These are phyloP conservation scores for Riptortus pedestris DNA, from an alignment of 1,140 invertebrate species.

Conservation along the genomic window DNA sequence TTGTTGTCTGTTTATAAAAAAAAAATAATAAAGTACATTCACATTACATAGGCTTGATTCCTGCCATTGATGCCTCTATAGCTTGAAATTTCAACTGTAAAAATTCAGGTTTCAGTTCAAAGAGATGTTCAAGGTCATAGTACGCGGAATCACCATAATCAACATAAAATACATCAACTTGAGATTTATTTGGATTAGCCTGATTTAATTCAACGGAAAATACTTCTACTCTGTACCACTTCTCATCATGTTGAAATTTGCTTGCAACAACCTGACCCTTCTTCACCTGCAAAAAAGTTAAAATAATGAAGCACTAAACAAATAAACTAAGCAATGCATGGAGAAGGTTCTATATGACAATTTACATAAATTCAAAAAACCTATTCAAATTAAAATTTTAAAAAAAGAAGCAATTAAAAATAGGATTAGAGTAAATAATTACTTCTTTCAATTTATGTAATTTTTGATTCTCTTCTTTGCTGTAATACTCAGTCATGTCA, in stretches of 20 bases:
- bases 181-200: conserved; percentile 42
- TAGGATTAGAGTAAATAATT: too few species aligned
- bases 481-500: conserved; percentile 69
- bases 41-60: conserved; percentile 50
- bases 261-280: conserved; percentile 67
- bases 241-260: conserved; percentile 58
- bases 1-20: too few species aligned
- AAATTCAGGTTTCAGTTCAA: conserved; percentile 60
- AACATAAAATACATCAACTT: conserved; percentile 57
- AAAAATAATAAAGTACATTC: too few species aligned
- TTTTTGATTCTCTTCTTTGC: conserved; percentile 47
- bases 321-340: too few species aligned
- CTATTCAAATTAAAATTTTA: too few species aligned
- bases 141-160: conserved; percentile 70
- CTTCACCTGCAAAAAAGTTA: conserved; percentile 3
- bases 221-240: conserved; percentile 58
- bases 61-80: conserved; percentile 65
- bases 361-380: too few species aligned
- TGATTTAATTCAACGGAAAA: conserved; percentile 35
- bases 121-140: conserved; percentile 47
- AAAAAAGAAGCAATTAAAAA: too few species aligned
- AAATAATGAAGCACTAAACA: too few species aligned
- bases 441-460: conserved; percentile 44
- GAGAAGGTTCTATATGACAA: too few species aligned
- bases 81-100: conserved; percentile 61